Evolutionary conservation across 35 echinoderm and acorn worm genomes (phyloP).

Genomic region (Ophioderma brevispina): DNA sequence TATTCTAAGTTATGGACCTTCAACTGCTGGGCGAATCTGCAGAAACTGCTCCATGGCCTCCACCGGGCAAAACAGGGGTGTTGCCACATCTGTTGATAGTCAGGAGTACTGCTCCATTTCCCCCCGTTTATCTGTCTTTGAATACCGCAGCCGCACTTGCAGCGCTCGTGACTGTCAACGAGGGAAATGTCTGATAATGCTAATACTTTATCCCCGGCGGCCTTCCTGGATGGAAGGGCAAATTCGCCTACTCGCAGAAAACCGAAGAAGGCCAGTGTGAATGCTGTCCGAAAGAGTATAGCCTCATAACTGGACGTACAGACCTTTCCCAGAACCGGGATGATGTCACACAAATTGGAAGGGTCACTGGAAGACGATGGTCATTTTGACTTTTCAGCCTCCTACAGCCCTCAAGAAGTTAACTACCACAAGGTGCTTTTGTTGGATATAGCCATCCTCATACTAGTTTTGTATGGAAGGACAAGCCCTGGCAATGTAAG

Average conservation of each 20-base stretch:
- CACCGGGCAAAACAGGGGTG: neutral
- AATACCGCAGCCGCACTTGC: too few species aligned
- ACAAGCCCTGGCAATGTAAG: neutral
- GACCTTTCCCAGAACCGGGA: too few species aligned
- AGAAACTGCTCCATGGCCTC: neutral
- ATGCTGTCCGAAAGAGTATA: neutral
- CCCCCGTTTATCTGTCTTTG: neutral
- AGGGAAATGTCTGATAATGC: neutral
- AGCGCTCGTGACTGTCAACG: too few species aligned
- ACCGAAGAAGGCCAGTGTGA: neutral
- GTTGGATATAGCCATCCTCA: neutral
- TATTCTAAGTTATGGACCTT: neutral
- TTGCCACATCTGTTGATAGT: neutral
- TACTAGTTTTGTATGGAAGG: neutral
- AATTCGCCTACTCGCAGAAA: conserved; percentile 10
- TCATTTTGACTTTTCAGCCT: neutral
- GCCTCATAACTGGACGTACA: neutral
- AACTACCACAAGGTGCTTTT: neutral
- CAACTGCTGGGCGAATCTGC: neutral
- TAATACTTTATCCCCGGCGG: neutral
- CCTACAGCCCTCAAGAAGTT: neutral
- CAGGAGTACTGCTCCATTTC: neutral
- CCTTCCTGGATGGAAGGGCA: neutral
- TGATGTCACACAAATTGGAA: neutral
- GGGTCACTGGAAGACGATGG: neutral